These are phyloP conservation scores for Phymastichus coffea DNA, from an alignment of 1,140 invertebrate genomes.

Conservation along the genomic window DNA sequence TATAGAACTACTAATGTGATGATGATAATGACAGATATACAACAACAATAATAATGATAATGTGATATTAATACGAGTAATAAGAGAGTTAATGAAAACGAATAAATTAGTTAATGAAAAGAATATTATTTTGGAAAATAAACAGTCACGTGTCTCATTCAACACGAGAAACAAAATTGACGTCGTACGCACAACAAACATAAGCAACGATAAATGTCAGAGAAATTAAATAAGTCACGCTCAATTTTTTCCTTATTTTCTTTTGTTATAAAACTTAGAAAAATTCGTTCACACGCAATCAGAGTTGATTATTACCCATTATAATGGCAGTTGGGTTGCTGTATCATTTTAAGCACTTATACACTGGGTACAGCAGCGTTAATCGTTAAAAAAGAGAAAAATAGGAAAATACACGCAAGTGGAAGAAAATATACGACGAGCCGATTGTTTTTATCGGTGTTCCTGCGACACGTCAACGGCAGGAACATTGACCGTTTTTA, in stretches of 20 bases:
- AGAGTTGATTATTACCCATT: constrained; percentile 1
- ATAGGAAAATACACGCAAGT: background rate
- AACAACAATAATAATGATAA: constrained; percentile 5
- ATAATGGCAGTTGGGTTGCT: constrained; percentile 4
- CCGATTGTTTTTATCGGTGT: constrained; percentile 8
- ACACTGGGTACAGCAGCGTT: background rate
- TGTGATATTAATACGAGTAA: background rate
- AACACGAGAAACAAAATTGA: constrained; percentile 1
- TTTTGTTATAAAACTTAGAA: background rate
- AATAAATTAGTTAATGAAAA: no score
- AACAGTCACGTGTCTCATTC: background rate
- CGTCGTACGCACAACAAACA: background rate
- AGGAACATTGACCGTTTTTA: constrained; percentile 17
- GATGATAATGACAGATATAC: background rate
- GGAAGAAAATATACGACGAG: background rate
- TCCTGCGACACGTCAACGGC: constrained; percentile 22
- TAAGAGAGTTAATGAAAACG: background rate
- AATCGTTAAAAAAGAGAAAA: constrained; percentile 6
- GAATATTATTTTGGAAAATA: no score
- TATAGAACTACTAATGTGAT: constrained; percentile 1
- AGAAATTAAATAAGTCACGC: background rate
- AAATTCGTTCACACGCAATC: no score
- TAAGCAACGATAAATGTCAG: background rate
- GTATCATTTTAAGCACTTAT: constrained; percentile 11
- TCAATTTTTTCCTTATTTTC: background rate